phyloP scores from a whole-genome alignment of 2,797 vertebrate genomes.

The Pangasius sanitwongsei region DNA sequence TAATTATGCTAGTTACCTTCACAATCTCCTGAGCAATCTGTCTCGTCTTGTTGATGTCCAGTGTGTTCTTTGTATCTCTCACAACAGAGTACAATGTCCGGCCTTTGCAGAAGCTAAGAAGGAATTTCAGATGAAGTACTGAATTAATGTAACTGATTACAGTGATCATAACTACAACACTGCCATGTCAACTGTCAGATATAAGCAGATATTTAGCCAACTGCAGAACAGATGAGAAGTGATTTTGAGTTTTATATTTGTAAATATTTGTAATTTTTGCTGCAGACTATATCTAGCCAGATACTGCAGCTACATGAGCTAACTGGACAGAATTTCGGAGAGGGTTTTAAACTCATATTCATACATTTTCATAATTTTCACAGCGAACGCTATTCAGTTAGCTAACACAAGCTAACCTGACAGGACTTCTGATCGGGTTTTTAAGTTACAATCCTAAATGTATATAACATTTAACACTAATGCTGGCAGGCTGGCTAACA shows the following conservation, averaged over 20 bases:
- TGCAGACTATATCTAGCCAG: background rate
- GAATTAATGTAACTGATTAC: background rate
- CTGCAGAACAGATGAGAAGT: background rate
- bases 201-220: background rate
- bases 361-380: background rate
- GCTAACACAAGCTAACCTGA: background rate
- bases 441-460: background rate
- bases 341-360: background rate
- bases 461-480: background rate
- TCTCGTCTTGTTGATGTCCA: conserved; percentile 90
- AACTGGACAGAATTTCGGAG: background rate
- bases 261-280: background rate
- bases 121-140: conserved; percentile 3
- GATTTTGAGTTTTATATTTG: background rate
- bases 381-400: background rate
- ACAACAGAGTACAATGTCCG: conserved; percentile 86
- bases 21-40: conserved; percentile 91
- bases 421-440: background rate
- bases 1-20: conserved; percentile 69
- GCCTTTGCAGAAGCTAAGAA: conserved; percentile 86
- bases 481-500: background rate
- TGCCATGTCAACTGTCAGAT: background rate
- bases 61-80: conserved; percentile 83
- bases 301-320: background rate
- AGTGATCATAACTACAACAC: background rate